phyloP scores from a whole-genome alignment of 2,888 invertebrate species.

The Agrochola circellaris region DNA sequence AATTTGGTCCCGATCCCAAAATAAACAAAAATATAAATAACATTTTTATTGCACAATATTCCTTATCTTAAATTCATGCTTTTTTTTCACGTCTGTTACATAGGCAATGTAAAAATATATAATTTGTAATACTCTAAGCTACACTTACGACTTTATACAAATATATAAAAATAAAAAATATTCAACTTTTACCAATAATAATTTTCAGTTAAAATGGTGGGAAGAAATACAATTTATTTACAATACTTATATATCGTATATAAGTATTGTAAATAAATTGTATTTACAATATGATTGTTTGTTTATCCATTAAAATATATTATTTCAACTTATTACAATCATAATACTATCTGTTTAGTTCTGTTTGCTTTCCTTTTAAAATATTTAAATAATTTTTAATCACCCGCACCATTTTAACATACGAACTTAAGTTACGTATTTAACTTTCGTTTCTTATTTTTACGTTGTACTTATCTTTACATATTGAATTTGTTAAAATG shows the following conservation, averaged over 20 bases:
- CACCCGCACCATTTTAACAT: conserved; percentile 9
- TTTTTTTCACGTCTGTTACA: background rate
- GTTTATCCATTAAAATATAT: background rate
- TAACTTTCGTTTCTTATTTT: conserved; percentile 1
- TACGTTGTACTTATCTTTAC: background rate
- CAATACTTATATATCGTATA: background rate
- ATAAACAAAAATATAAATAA: conserved; percentile 8
- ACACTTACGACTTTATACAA: background rate
- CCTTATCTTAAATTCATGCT: background rate
- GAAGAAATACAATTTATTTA: background rate
- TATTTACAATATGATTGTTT: no score
- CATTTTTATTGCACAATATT: conserved; percentile 10
- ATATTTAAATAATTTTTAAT: conserved; percentile 5
- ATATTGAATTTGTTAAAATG: background rate
- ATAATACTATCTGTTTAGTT: background rate
- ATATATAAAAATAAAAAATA: conserved; percentile 1
- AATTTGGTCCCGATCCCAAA: conserved; percentile 16
- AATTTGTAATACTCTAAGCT: background rate
- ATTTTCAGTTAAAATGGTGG: background rate
- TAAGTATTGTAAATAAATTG: background rate
- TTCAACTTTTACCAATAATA: background rate
- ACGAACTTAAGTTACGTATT: background rate
- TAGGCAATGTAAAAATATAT: conserved; percentile 11
- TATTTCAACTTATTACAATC: background rate
- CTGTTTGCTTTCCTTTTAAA: background rate